A percentile compares a stretch with the other conserved stretches of the same genome.
phyloP scores from a whole-genome alignment of 2,113 vertebrate genomes.

The Ptyas mucosa region DNA sequence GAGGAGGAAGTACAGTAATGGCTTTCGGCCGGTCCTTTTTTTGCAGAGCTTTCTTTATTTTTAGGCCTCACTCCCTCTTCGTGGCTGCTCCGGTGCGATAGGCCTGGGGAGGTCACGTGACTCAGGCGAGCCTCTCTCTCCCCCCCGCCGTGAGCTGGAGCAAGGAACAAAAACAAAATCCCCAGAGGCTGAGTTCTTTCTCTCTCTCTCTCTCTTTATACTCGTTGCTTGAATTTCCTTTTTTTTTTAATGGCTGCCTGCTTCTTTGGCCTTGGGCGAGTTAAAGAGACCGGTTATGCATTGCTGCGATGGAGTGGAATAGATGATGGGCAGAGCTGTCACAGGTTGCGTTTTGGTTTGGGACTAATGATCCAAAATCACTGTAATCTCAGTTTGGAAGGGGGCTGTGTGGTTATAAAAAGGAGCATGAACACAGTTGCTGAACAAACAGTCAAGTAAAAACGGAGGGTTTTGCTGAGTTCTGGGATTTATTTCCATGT shows the following conservation, averaged over 20 bases:
- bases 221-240: background rate
- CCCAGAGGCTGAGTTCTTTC: no score
- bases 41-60: background rate
- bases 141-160: background rate
- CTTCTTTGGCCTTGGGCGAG: background rate
- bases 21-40: background rate
- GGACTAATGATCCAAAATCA: background rate
- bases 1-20: background rate
- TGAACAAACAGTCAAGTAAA: background rate
- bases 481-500: background rate
- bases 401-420: background rate
- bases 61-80: background rate
- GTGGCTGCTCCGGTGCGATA: no score
- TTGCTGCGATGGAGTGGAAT: background rate
- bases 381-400: background rate
- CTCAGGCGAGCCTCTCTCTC: no score
- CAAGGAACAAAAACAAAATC: background rate
- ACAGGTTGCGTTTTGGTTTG: background rate
- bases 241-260: background rate
- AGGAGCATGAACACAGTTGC: background rate
- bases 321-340: background rate
- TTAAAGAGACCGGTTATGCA: background rate
- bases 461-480: background rate
- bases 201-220: background rate
- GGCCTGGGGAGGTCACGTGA: background rate